Base-by-base conservation (phyloP, 2,797 vertebrate genomes). In the Furcifer pardalis region DNA sequence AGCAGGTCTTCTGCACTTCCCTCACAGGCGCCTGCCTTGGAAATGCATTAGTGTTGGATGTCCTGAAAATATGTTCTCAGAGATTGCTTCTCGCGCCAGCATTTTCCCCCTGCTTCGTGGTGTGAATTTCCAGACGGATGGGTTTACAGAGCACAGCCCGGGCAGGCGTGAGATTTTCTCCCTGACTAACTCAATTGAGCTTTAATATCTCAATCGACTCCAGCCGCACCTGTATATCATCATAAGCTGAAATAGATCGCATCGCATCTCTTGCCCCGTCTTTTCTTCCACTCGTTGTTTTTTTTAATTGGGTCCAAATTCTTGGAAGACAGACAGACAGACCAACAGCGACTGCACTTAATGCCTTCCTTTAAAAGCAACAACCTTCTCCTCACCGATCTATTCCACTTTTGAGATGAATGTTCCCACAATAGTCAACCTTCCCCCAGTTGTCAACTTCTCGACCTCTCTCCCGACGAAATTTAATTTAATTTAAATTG, bases 351-450 rank as follows among this genome's bases (percentile, higher is more conserved):
- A 37, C 37, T 0, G 0, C 42, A 15, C 0, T 0, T 44, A 87
- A 30, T 46, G 44, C 79, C 5, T 74, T 80, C 15, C 32, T 80
- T 21, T n/a, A 56, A 19, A 56, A 8, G 6, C 8, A 71, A n/a
- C 8, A 35, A 44, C 40, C n/a, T 25, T 72, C 15, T 15, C 1
- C 23, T 84, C 72, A 49, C 23, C 82, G 56, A 68, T 27, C 46
- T 23, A 40, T 49, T n/a, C 59, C 87, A 7, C 62, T 81, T 91
- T 65, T 85, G 71, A n/a, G 88, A n/a, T 76, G 88, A 89, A 91
- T 10, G 13, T 21, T 32, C 69, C 40, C 7, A 44, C n/a, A 27
- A 13, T 56, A 15, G 30, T 5, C 30, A 30, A 37, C 49, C 59
- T 42, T 32, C 49, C 42, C 19, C 25, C 23, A 27, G 63, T 1